phyloP scores from a whole-genome alignment of 2,113 vertebrate genomes.

The Amphiprion percula region DNA sequence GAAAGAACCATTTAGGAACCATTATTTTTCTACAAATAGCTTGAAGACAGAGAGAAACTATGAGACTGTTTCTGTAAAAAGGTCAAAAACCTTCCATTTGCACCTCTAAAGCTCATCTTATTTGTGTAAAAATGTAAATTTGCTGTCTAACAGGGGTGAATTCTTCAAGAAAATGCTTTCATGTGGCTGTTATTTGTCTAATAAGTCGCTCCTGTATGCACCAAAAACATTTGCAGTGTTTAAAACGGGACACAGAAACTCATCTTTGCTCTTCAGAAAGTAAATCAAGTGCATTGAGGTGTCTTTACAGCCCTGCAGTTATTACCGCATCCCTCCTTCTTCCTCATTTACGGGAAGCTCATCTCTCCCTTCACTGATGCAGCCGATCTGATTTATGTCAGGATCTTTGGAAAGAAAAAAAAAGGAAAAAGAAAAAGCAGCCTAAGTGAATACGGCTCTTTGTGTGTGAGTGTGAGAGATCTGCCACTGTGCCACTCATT shows the following conservation, averaged over 20 bases:
- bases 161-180: not conserved
- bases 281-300: not conserved
- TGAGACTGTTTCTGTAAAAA: too few species aligned
- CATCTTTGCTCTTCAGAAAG: not conserved
- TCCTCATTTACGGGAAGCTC: conserved; percentile 39
- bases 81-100: too few species aligned
- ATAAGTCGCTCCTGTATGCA: not conserved
- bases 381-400: conserved; percentile 62
- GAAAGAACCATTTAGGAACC: too few species aligned
- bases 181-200: not conserved
- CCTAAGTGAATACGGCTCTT: conserved; percentile 50
- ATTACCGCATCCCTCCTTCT: conserved; percentile 1
- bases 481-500: conserved; percentile 6
- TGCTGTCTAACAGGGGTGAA: not conserved
- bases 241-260: not conserved
- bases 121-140: too few species aligned
- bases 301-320: conserved; percentile 3
- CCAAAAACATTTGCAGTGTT: not conserved
- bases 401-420: conserved; percentile 30
- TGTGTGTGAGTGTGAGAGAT: conserved; percentile 23
- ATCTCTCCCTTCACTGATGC: conserved; percentile 45
- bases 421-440: conserved; percentile 52
- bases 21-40: too few species aligned
- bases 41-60: too few species aligned
- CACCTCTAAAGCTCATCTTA: too few species aligned